These are phyloP conservation scores for Manduca sexta DNA, from an alignment of 1,140 invertebrate species.

Conservation along the genomic window DNA sequence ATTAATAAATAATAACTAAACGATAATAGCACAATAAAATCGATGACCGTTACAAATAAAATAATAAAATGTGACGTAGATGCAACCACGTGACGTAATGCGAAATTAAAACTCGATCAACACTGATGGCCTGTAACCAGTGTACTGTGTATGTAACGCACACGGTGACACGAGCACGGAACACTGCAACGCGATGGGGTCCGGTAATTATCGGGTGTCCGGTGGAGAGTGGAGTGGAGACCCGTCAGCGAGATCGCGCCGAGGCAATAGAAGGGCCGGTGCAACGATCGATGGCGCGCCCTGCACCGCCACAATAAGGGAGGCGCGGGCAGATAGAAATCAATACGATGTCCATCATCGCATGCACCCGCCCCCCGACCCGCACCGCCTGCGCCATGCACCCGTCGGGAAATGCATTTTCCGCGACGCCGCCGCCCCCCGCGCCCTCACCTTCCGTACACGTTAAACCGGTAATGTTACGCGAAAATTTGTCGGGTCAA, in stretches of 20 bases:
- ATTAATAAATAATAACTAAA: slow-evolving; percentile 4
- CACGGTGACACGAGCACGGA: no score
- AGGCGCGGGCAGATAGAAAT: slow-evolving; percentile 72
- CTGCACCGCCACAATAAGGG: slow-evolving; percentile 66
- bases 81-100: slow-evolving; percentile 34
- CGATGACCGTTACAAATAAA: no score
- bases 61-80: slow-evolving; percentile 7
- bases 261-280: slow-evolving; percentile 52
- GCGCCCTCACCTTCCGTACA: neutral
- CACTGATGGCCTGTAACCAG: slow-evolving; percentile 6
- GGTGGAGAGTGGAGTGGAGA: slow-evolving; percentile 2
- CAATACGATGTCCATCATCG: slow-evolving; percentile 72
- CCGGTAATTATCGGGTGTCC: slow-evolving; percentile 12
- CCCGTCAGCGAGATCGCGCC: slow-evolving; percentile 24
- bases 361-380: slow-evolving; percentile 52
- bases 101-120: neutral
- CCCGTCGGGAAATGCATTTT: slow-evolving; percentile 71
- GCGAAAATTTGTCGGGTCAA: no score
- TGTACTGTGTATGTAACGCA: slow-evolving; percentile 17
- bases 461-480: no score
- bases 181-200: slow-evolving; percentile 30
- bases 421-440: slow-evolving; percentile 41
- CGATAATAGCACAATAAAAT: no score
- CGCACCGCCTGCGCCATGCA: slow-evolving; percentile 36
- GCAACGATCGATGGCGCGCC: slow-evolving; percentile 68